These are phyloP conservation scores for Aphidius ervi DNA, from an alignment of 1,140 invertebrate genomes.

Conservation along the genomic window DNA sequence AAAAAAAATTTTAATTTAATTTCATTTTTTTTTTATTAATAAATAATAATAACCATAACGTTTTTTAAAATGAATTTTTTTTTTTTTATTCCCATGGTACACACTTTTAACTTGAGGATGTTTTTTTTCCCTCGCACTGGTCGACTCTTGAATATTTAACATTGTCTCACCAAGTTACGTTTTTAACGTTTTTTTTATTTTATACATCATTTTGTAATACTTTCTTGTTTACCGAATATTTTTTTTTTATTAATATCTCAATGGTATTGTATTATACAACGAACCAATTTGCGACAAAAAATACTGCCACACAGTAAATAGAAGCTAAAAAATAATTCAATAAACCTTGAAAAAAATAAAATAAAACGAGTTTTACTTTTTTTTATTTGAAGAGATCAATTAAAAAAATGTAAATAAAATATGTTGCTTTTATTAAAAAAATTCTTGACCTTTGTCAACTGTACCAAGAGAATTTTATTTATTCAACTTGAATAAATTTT, in stretches of 20 bases:
- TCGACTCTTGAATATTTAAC: constrained; percentile 23
- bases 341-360: not conserved
- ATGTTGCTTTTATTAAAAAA: too few relatives aligned
- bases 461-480: too few relatives aligned
- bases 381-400: too few relatives aligned
- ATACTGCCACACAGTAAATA: not conserved
- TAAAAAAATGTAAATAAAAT: too few relatives aligned
- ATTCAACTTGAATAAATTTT: too few relatives aligned
- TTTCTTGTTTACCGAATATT: not conserved
- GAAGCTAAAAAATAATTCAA: constrained; percentile 5
- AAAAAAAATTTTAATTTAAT: too few relatives aligned
- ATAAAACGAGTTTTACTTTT: too few relatives aligned
- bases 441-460: too few relatives aligned
- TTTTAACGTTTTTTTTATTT: not conserved
- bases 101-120: not conserved
- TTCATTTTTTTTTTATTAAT: too few relatives aligned
- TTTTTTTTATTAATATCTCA: too few relatives aligned
- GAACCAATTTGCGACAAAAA: constrained; percentile 17
- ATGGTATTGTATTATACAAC: constrained; percentile 3
- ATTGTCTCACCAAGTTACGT: constrained; percentile 16
- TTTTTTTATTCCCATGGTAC: not conserved
- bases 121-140: not conserved
- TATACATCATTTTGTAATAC: constrained; percentile 3
- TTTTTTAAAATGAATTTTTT: not conserved
- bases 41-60: too few relatives aligned